Evolutionary conservation across 2,113 vertebrate species (phyloP).

Genomic region (Poeciliopsis occidentalis): DNA sequence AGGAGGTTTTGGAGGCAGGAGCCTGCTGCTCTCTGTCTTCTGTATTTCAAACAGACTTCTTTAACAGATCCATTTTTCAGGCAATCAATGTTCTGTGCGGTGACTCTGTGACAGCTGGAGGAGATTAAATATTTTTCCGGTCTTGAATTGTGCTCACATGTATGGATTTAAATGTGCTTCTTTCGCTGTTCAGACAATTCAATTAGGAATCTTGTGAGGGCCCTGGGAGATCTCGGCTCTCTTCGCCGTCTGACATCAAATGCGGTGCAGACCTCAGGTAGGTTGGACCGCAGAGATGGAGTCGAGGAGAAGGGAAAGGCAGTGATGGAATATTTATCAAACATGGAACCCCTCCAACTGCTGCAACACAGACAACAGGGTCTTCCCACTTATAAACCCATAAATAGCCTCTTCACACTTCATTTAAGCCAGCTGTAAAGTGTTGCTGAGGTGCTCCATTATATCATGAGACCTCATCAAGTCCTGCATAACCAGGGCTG

Average conservation of each 20-base stretch:
- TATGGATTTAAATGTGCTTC: conserved; percentile 39
- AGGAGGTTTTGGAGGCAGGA: conserved; percentile 38
- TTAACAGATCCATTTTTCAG: conserved; percentile 54
- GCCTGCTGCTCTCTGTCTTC: conserved; percentile 13
- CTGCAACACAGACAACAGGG: conserved; percentile 15
- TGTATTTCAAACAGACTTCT: conserved; percentile 57
- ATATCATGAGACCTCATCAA: conserved; percentile 17
- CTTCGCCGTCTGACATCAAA: conserved; percentile 26
- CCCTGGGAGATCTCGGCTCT: conserved; percentile 48
- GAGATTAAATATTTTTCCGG: conserved; percentile 49
- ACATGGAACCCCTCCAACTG: neutral
- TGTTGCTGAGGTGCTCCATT: conserved; percentile 23
- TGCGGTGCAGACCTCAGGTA: neutral
- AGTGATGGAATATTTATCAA: conserved; percentile 37
- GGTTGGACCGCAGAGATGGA: neutral
- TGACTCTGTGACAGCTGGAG: conserved; percentile 23
- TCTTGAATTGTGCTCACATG: conserved; percentile 1
- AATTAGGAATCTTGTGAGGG: conserved; percentile 65
- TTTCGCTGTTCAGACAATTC: conserved; percentile 58
- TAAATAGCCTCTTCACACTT: conserved; percentile 43
- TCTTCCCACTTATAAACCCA: conserved; percentile 28
- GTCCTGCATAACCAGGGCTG: neutral
- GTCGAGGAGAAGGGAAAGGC: conserved; percentile 2
- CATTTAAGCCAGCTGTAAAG: conserved; percentile 13
- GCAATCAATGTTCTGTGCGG: conserved; percentile 59